These are phyloP conservation scores for Periophthalmodon schlosseri DNA, from an alignment of 2,113 vertebrate genomes.

Conservation along the genomic window DNA sequence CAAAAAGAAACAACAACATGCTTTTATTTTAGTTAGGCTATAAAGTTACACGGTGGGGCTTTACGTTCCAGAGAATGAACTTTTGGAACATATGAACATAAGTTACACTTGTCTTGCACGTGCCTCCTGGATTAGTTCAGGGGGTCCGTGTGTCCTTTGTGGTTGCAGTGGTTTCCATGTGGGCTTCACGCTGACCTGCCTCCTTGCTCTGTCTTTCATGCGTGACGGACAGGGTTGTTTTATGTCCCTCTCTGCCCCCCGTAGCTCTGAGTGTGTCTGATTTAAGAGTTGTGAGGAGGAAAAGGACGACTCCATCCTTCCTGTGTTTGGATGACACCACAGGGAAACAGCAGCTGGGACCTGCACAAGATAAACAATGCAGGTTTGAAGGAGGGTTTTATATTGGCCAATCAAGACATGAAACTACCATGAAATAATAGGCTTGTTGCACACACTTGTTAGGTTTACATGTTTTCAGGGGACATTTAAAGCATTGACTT, in stretches of 20 bases:
- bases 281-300: slow-evolving; percentile 47
- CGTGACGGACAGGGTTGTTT: slow-evolving; percentile 42
- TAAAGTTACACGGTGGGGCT: too few species aligned
- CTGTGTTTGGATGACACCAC: slow-evolving; percentile 40
- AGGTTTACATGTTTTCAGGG: too few species aligned
- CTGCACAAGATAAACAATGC: slow-evolving; percentile 17
- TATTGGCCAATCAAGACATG: too few species aligned
- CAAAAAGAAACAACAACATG: too few species aligned
- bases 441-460: too few species aligned
- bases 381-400: slow-evolving; percentile 4
- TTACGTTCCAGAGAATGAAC: neutral
- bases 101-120: slow-evolving; percentile 12
- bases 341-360: slow-evolving; percentile 39
- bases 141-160: slow-evolving; percentile 32
- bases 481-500: too few species aligned
- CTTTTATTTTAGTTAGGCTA: too few species aligned
- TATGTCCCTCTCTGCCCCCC: slow-evolving; percentile 60
- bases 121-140: slow-evolving; percentile 32
- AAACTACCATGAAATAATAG: too few species aligned
- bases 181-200: slow-evolving; percentile 19
- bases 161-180: slow-evolving; percentile 29
- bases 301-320: slow-evolving; percentile 39
- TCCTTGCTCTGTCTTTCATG: slow-evolving; percentile 27
- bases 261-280: slow-evolving; percentile 49
- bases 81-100: neutral